Evolutionary conservation across 2,797 vertebrate species (phyloP).

Genomic region (Pelochelys cantorii): DNA sequence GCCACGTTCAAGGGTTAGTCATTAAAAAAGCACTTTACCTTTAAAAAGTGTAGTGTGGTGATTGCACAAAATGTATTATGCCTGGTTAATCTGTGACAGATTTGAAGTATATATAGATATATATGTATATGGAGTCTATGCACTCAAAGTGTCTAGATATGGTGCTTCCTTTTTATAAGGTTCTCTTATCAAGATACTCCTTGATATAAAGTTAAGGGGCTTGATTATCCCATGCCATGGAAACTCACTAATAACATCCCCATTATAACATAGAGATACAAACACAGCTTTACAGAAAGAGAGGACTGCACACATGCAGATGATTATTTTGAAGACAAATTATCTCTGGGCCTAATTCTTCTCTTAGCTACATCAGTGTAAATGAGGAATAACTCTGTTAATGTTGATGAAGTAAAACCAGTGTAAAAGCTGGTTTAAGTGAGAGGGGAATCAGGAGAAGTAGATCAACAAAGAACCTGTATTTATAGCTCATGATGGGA

Average conservation of each 20-base stretch:
- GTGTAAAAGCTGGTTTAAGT: not conserved
- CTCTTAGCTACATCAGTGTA: constrained; percentile 32
- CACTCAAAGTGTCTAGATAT: constrained; percentile 36
- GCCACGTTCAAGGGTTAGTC: constrained; percentile 59
- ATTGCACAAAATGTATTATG: not conserved
- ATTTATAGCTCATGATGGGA: not conserved
- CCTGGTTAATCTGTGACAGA: not conserved
- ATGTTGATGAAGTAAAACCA: constrained; percentile 21
- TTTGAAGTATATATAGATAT: not conserved
- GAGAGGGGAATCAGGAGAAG: constrained; percentile 26
- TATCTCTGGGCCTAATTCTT: constrained; percentile 61
- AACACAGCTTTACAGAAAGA: not conserved
- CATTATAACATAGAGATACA: not conserved
- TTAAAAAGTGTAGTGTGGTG: not conserved
- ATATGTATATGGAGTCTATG: constrained; percentile 57
- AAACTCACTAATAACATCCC: constrained; percentile 2
- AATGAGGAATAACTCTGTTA: constrained; percentile 9
- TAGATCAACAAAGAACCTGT: not conserved
- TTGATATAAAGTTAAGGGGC: not conserved
- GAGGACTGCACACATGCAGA: not conserved
- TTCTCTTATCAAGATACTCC: constrained; percentile 2
- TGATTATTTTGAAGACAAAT: constrained; percentile 34
- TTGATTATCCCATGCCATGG: not conserved
- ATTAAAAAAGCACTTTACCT: constrained; percentile 68
- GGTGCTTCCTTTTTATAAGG: constrained; percentile 45